Evolutionary conservation across 2,888 invertebrate species (phyloP).

Genomic region (Ganaspis brasiliensis): DNA sequence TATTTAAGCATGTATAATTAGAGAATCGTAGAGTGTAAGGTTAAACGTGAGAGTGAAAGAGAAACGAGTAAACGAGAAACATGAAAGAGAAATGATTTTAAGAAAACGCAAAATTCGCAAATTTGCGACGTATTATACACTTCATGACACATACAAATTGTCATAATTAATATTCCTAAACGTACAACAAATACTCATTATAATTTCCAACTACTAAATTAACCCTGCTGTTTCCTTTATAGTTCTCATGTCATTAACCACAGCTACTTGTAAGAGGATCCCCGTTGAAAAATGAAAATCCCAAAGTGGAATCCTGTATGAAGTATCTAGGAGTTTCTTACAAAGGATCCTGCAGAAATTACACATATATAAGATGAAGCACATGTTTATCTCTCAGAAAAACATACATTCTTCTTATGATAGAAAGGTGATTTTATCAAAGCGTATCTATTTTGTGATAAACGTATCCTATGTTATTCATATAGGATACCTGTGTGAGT

Average conservation of each 20-base stretch:
- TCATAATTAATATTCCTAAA: slow-evolving; percentile 21
- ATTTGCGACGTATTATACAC: slow-evolving; percentile 32
- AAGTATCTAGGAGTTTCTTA: too few species aligned
- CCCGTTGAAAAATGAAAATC: too few species aligned
- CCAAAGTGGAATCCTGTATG: too few species aligned
- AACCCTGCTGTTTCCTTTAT: slow-evolving; percentile 36
- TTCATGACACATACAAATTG: slow-evolving; percentile 33
- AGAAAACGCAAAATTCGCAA: slow-evolving; percentile 5
- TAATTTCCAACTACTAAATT: slow-evolving; percentile 17
- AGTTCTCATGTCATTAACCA: neutral
- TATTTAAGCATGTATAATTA: slow-evolving; percentile 72
- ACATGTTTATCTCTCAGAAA: too few species aligned
- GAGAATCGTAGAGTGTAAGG: slow-evolving; percentile 57
- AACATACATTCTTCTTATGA: too few species aligned
- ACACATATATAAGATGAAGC: too few species aligned
- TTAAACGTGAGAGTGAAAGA: neutral
- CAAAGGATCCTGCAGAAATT: too few species aligned
- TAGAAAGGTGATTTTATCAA: too few species aligned
- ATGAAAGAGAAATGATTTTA: slow-evolving; percentile 22
- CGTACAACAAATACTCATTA: slow-evolving; percentile 40
- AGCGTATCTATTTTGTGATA: too few species aligned
- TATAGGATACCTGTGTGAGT: too few species aligned
- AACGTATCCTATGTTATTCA: too few species aligned
- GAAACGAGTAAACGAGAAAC: slow-evolving; percentile 6
- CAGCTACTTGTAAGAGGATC: too few species aligned